Conservation (phyloP, 2,113 vertebrate species). For the Choloepus hoffmanni region DNA sequence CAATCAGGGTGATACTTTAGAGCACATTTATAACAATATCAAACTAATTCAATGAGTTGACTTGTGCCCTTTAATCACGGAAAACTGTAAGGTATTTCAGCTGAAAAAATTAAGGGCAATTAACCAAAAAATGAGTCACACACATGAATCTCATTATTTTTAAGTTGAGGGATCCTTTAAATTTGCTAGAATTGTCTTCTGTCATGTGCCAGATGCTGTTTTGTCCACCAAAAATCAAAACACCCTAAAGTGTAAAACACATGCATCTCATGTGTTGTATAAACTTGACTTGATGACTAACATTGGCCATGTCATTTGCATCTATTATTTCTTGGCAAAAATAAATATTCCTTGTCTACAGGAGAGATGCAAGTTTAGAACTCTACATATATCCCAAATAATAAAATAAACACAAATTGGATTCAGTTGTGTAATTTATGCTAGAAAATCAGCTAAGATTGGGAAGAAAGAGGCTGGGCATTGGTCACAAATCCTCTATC, state of each 20-base stretch:
- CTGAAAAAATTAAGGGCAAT: slow-evolving; percentile 87
- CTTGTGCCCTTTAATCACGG: slow-evolving; percentile 86
- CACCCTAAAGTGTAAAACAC: not conserved
- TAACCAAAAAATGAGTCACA: slow-evolving; percentile 83
- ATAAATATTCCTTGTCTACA: not conserved
- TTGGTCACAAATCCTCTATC: not conserved
- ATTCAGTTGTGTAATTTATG: not conserved
- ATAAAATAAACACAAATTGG: not conserved
- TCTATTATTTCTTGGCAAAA: not conserved
- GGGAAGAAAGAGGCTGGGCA: not conserved
- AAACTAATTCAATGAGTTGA: slow-evolving; percentile 85
- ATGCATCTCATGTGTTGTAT: not conserved
- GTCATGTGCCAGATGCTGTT: slow-evolving; percentile 77
- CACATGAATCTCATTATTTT: slow-evolving; percentile 86
- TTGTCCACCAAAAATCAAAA: slow-evolving; percentile 60
- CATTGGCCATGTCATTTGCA: not conserved
- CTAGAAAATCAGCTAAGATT: not conserved
- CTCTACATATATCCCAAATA: slow-evolving; percentile 7
- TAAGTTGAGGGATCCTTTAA: slow-evolving; percentile 79
- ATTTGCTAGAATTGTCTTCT: slow-evolving; percentile 70
- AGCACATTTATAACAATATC: slow-evolving; percentile 85
- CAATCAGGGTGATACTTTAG: slow-evolving; percentile 80
- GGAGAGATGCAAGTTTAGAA: not conserved
- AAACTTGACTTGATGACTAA: slow-evolving; percentile 19
- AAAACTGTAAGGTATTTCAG: slow-evolving; percentile 78